Evolutionary conservation across 2,888 invertebrate genomes (phyloP), one percentile per base, ranked within the genome.

Genomic region (Apamea anceps): DNA sequence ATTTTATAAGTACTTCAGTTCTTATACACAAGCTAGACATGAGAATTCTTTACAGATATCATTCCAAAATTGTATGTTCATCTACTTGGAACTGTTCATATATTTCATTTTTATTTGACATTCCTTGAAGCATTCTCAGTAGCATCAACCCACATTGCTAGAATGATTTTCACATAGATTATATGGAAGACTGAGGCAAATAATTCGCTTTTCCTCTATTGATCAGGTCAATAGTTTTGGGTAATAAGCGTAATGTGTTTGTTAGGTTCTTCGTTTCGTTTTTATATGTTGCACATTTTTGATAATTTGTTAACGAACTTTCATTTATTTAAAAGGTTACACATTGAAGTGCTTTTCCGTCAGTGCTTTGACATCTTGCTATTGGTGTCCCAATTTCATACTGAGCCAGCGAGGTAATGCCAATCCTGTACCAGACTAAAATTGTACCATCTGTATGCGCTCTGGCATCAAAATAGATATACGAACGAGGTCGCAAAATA

Each of bases 191-290:
- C 94, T 94, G 94, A 94, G 89, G 88, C 91, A 91, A 89, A 93
- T 91, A 90, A 81, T 72, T 87, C 92, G 96, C 96, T 96, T 96
- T 95, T 91, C 89, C 89, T 91, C 94, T 95, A 91, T 96, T 97
- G 95, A 96, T 94, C 28, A 90, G 13, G 94, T 96, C 95, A 96
- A 96, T 95, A 95, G 93, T 92, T 92, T 68, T 80, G 81, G 89
- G 87, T 89, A 88, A 89, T 92, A 96, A 95, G 95, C 93, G 93
- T 88, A 25, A 79, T 91, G 82, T 91, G 87, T 90, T 91, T 89
- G 89, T 88, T 87, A 90, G 85, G 80, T 85, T 80, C 68, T 75
- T 51, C 77, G 77, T 88, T 85, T 77, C 74, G 80, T 86, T 81
- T 76, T 82, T 71, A 78, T 82, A 48, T 81, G 87, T 86, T 85